Conservation (phyloP, 2,797 vertebrate genomes). For the Parotocinclus haroldoi region DNA sequence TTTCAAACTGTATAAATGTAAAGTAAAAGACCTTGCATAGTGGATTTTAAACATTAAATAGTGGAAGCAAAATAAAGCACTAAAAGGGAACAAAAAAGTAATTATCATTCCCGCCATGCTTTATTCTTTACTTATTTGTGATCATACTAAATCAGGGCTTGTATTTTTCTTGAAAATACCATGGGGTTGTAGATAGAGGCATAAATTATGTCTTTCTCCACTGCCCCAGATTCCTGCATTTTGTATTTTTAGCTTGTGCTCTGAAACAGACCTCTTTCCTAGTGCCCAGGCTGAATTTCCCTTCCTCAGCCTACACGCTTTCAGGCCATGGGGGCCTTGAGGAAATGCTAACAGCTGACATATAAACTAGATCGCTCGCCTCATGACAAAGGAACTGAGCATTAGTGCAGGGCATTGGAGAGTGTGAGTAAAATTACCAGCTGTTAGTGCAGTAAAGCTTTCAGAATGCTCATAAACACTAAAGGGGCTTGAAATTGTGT, state of each 20-base stretch:
- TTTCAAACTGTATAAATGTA: too few relatives aligned
- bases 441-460: slow-evolving; percentile 56
- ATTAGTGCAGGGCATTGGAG: slow-evolving; percentile 57
- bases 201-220: background rate
- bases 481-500: background rate
- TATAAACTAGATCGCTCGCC: slow-evolving; percentile 62
- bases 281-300: slow-evolving; percentile 66
- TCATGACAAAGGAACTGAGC: slow-evolving; percentile 52
- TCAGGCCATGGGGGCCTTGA: slow-evolving; percentile 56
- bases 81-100: too few relatives aligned
- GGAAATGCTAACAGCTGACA: slow-evolving; percentile 55
- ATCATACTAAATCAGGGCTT: too few relatives aligned
- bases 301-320: slow-evolving; percentile 49
- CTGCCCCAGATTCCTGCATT: slow-evolving; percentile 66
- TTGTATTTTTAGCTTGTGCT: slow-evolving; percentile 53
- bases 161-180: too few relatives aligned
- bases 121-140: too few relatives aligned
- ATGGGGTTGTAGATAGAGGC: too few relatives aligned
- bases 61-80: too few relatives aligned
- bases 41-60: too few relatives aligned
- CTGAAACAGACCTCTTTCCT: slow-evolving; percentile 61
- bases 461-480: slow-evolving; percentile 5
- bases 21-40: too few relatives aligned
- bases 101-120: too few relatives aligned
- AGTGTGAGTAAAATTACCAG: slow-evolving; percentile 55